Base-by-base conservation (phyloP, 2,888 invertebrate genomes). In the Metellina segmentata region DNA sequence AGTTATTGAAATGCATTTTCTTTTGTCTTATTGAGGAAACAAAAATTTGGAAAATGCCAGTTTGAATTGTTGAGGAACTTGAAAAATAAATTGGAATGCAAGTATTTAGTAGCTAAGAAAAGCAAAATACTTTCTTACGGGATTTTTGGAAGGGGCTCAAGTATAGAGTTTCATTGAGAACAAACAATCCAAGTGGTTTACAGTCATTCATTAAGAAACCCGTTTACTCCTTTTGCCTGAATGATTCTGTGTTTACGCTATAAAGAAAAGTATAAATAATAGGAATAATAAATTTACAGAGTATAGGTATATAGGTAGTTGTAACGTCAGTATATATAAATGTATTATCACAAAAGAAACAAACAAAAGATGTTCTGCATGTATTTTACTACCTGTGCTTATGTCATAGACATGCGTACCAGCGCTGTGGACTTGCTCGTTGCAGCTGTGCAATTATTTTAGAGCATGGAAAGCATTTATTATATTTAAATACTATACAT, bases 251-350 rank as follows among this genome's bases (percentile, higher is more conserved):
- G 85, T 85, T 75, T n/a, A 49, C 49, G 48, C 61, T 61, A 20
- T 20, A 77, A 51, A 52, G 78, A n/a, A 78, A 61, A 78, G 78
- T 52, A 19, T 78, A 79, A 53, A 79, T 16, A 16, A 79, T 61
- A 61, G 61, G 34, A 79, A 49, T 49, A 53, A 53, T 75, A 75
- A 74, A 74, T 74, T 82, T 53, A 86, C 78, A 70, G 71, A 86
- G 71, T 87, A 69, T 91, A 91, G 86, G 11, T 87, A 69, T 61
- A 61, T 91, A 91, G 87, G 78, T 91, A 91, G 87, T 72, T 87
- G 87, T 85, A 78, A 81, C 48, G 7, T 75, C 83, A 85, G 74
- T 74, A 61, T 85, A 61, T 85, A 85, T 85, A 53, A 75, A 75
- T 87, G 87, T 83, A 71, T 72, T 70, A 86, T 79, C 51, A 51